Percentiles rank a stretch among this genome's conserved stretches.
These are phyloP conservation scores for Panonychus citri DNA, from an alignment of 1,140 invertebrate species.

Conservation along the genomic window DNA sequence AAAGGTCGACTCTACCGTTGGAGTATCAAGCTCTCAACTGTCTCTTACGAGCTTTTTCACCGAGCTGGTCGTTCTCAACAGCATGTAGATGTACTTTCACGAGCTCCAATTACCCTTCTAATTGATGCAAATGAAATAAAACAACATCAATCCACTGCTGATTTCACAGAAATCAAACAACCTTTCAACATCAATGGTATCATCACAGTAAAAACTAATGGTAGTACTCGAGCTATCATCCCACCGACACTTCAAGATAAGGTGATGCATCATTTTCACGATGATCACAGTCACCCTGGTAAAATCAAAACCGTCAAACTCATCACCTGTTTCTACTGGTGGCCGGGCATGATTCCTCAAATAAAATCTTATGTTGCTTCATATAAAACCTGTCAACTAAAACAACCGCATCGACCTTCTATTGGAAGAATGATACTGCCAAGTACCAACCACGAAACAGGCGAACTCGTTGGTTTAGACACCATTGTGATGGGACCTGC, in stretches of 20 bases:
- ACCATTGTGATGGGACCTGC: not conserved
- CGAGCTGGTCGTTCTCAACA: not conserved
- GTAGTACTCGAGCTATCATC: slow-evolving; percentile 16
- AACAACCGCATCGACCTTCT: not conserved
- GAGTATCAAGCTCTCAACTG: slow-evolving; percentile 19
- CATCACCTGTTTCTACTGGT: not conserved
- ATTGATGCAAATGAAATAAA: not conserved
- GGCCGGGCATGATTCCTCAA: not conserved
- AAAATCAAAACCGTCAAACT: not conserved
- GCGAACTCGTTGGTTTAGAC: not conserved
- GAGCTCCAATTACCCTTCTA: not conserved
- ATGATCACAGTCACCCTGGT: slow-evolving; percentile 1
- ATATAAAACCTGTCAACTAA: slow-evolving; percentile 5
- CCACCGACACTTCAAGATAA: not conserved
- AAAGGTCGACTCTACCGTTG: slow-evolving; percentile 2
- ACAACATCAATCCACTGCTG: not conserved
- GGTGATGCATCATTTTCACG: not conserved
- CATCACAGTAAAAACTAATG: not conserved
- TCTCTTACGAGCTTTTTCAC: slow-evolving; percentile 14
- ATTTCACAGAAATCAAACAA: not conserved
- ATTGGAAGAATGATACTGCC: not conserved
- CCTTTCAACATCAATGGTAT: not conserved
- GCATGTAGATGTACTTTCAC: slow-evolving; percentile 3
- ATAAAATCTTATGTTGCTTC: not conserved
- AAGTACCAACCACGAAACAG: not conserved